Evolutionary conservation across 2,888 invertebrate species (phyloP), one percentile per base, ranked within the genome.

Genomic region (Octodonta nipae): DNA sequence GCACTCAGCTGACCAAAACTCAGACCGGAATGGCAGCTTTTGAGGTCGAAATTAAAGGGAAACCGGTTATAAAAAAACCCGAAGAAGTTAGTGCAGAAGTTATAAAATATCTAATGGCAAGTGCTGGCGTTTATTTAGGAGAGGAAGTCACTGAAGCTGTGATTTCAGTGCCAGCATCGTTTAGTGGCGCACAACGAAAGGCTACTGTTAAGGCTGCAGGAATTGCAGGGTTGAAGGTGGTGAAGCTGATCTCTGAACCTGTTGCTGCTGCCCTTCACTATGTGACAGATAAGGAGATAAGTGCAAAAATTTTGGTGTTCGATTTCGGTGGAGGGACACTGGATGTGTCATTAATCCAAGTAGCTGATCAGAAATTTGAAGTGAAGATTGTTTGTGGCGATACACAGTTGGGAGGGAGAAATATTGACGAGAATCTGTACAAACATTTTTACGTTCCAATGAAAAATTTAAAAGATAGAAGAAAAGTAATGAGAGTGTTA

Each of bases 291-390:
- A 36, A 34, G n/a, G 31, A 33, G 11, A 13, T 32, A 5, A 36
- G 35, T 12, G 32, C 32, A 13, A 41, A 33, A 8, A 28, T 46
- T 24, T 25, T 46, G 5, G 43, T 46, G 13, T 46, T 44, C 31
- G 49, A 49, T 30, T 41, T 45, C 15, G 47, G 46, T 4, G 49
- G 49, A 13, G 50, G 49, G 10, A 50, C 50, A 5, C 35, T 48
- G 22, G 49, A 50, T 30, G 45, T 50, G 1, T 48, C 47, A 1
- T 28, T 50, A 6, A 36, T 49, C 12, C 31, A 37, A 26, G 42
- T 38, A 16, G 30, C 29, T 26, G 35, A 30, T 30, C 38, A 36
- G 32, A 10, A 12, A 7, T 41, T 41, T 26, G 17, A 32, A 30
- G 40, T 43, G 3, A 33, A 32, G 30, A 32, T 28, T 20, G 36